A percentile compares a stretch with the other conserved stretches of the same genome.
These are phyloP conservation scores for Tenualosa thibaudeaui DNA, from an alignment of 2,797 vertebrate species.

Conservation along the genomic window DNA sequence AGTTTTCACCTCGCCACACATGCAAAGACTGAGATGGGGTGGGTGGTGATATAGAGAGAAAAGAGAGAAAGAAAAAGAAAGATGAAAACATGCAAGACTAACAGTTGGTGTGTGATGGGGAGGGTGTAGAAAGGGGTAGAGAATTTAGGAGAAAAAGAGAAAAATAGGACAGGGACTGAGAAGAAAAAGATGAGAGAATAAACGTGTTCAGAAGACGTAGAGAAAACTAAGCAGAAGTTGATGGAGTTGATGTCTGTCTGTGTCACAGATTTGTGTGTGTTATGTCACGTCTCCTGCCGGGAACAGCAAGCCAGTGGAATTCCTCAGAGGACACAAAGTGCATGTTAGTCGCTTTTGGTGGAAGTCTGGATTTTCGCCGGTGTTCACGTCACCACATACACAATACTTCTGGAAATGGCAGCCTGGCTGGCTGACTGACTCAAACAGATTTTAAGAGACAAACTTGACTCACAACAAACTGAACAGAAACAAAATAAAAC, in stretches of 20 bases:
- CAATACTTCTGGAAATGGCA: neutral
- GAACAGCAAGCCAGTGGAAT: neutral
- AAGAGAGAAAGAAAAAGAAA: neutral
- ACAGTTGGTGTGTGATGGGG: neutral
- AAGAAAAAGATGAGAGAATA: neutral
- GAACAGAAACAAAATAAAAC: neutral
- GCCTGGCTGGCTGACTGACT: neutral
- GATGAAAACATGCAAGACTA: neutral
- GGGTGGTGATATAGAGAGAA: neutral
- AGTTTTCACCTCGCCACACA: slow-evolving; percentile 47
- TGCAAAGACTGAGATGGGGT: neutral
- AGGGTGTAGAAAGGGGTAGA: neutral
- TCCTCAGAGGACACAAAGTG: neutral
- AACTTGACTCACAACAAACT: neutral
- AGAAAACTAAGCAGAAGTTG: neutral
- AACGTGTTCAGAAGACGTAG: neutral
- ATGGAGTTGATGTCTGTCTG: neutral
- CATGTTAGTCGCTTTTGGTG: neutral
- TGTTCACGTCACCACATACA: neutral
- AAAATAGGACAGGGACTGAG: neutral
- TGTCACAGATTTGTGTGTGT: neutral
- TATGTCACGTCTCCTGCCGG: neutral
- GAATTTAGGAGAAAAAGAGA: neutral
- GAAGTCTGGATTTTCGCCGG: neutral
- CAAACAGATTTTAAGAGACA: neutral